A percentile compares a stretch with the other conserved stretches of the same genome.
Evolutionary conservation across 2,113 vertebrate species (phyloP).

Genomic region (Callocephalon fimbriatum): DNA sequence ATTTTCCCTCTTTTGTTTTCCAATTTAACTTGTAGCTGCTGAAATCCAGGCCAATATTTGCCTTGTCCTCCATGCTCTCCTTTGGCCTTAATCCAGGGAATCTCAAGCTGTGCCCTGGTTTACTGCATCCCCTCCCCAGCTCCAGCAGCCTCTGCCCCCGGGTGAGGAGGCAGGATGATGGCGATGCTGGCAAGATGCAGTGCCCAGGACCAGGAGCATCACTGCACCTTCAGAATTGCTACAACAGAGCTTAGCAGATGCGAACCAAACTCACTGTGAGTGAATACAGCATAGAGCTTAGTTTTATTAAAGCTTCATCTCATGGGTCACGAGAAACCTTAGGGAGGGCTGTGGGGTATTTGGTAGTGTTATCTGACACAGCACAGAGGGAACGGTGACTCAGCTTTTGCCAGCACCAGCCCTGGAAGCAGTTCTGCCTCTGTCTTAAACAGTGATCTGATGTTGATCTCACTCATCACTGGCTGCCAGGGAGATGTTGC

Average conservation of each 20-base stretch:
- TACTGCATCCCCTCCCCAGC: background rate
- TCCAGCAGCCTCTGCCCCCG: background rate
- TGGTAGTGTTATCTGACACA: background rate
- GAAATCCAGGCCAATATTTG: background rate
- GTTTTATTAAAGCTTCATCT: background rate
- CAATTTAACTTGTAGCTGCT: background rate
- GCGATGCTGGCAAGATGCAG: background rate
- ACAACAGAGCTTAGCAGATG: background rate
- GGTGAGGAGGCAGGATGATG: background rate
- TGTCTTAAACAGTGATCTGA: background rate
- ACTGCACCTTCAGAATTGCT: background rate
- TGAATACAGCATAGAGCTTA: accelerated
- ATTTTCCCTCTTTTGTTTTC: conserved; percentile 24
- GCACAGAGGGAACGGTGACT: background rate
- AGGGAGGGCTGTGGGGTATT: background rate
- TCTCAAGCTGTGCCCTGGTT: background rate
- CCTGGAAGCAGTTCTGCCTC: background rate
- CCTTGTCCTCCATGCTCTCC: background rate
- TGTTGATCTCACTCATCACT: background rate
- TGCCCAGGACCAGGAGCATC: background rate
- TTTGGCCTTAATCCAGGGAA: background rate
- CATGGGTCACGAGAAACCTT: background rate
- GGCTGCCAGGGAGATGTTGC: background rate
- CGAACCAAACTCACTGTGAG: background rate
- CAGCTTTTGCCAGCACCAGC: background rate